Conservation (phyloP, 1,140 invertebrate species). For the Ridgeia piscesae region DNA sequence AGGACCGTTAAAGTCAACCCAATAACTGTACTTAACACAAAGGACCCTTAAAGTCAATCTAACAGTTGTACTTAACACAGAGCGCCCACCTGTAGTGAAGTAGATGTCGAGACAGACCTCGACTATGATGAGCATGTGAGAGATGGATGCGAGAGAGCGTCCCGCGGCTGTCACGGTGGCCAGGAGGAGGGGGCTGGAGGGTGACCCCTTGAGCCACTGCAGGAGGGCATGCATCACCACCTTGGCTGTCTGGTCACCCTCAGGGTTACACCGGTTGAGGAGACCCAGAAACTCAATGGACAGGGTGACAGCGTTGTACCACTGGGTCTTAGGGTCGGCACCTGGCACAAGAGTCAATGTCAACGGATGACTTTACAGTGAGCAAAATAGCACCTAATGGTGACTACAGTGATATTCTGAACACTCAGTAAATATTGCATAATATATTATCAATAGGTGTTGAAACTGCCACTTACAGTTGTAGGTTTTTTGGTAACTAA, state of each 20-base stretch:
- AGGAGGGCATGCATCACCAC: constrained; percentile 58
- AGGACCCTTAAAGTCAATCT: no score
- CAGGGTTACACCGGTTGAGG: constrained; percentile 57
- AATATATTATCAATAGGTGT: no score
- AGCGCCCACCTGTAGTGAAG: constrained; percentile 45
- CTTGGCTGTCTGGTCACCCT: constrained; percentile 56
- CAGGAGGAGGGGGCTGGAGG: constrained; percentile 47
- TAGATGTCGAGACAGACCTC: constrained; percentile 51
- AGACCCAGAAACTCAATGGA: constrained; percentile 59
- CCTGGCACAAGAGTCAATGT: constrained; percentile 34
- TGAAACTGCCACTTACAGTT: no score
- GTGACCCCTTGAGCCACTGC: constrained; percentile 56
- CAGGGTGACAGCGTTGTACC: constrained; percentile 62
- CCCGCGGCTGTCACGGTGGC: constrained; percentile 48
- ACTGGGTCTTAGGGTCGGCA: constrained; percentile 59
- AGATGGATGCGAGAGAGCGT: constrained; percentile 46
- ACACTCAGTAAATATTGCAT: no score
- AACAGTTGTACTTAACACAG: no score
- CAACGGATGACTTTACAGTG: no score
- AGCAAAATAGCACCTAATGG: neutral
- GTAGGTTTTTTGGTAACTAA: no score
- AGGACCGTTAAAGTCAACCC: no score
- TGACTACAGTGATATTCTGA: no score
- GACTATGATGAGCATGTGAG: constrained; percentile 46
- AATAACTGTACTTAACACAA: no score